A percentile compares a stretch with the other conserved stretches of the same genome.
Evolutionary conservation across 2,797 vertebrate genomes (phyloP).

Genomic region (Pogoniulus pusillus): DNA sequence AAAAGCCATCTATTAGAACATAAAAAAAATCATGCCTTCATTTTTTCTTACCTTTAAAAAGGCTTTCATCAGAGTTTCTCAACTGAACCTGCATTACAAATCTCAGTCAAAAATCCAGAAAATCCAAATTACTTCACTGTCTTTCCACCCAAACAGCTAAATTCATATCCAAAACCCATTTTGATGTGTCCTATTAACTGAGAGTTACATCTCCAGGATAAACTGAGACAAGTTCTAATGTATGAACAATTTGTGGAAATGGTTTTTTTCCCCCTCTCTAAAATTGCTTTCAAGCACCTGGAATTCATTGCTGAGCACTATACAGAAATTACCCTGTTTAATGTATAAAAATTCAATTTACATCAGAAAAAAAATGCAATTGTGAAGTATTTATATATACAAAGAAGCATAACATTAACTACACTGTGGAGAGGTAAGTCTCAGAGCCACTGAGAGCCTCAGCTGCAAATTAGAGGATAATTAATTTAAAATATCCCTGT

Average conservation of each 20-base stretch:
- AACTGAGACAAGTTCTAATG: background rate
- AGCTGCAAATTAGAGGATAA: slow-evolving; percentile 48
- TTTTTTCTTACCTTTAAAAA: background rate
- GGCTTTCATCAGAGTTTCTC: background rate
- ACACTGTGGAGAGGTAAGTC: slow-evolving; percentile 9
- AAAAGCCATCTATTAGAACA: background rate
- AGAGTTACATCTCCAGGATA: background rate
- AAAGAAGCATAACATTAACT: slow-evolving; percentile 28
- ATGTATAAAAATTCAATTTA: slow-evolving; percentile 51
- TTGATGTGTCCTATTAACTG: background rate
- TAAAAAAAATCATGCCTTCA: background rate
- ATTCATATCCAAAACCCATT: background rate
- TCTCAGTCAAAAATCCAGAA: background rate
- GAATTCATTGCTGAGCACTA: background rate
- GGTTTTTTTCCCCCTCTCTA: background rate
- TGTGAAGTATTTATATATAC: slow-evolving; percentile 44
- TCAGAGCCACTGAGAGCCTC: slow-evolving; percentile 30
- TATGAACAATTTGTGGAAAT: background rate
- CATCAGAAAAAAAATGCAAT: slow-evolving; percentile 30
- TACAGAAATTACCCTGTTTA: background rate
- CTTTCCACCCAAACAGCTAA: background rate
- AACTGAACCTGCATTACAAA: background rate
- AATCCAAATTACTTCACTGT: background rate
- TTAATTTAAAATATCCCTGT: slow-evolving; percentile 53
- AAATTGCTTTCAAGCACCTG: slow-evolving; percentile 32